Evolutionary conservation across 1,140 invertebrate species (phyloP).

Genomic region (Drosophila rhopaloa): DNA sequence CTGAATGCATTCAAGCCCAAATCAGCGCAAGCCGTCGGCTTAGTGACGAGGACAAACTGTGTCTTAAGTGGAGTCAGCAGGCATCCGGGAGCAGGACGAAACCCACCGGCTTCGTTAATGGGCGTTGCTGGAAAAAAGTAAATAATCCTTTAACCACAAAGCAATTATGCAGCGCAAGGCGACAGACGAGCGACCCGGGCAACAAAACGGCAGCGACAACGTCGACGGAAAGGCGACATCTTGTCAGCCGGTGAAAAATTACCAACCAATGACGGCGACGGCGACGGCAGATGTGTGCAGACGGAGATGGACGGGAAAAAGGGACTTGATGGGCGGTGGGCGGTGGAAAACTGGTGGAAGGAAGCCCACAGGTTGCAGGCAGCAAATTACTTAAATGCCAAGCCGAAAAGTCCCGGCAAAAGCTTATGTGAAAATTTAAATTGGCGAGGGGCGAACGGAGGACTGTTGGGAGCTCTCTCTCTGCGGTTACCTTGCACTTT

Average conservation of each 20-base stretch:
- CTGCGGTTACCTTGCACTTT: conserved; percentile 29
- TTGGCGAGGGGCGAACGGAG: conserved; percentile 25
- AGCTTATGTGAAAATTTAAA: conserved; percentile 61
- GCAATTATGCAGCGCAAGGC: conserved; percentile 74
- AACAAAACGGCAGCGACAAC: conserved; percentile 8
- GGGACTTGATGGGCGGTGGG: neutral
- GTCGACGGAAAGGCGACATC: conserved; percentile 58
- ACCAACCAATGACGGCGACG: conserved; percentile 42
- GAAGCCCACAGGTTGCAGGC: conserved; percentile 61
- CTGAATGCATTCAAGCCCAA: conserved; percentile 80
- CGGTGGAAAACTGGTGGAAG: conserved; percentile 4
- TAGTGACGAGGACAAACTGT: conserved; percentile 52
- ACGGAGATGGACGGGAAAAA: neutral
- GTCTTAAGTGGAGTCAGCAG: conserved; percentile 74
- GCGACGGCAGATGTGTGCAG: conserved; percentile 9
- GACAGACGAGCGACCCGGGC: conserved; percentile 23
- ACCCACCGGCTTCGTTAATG: neutral
- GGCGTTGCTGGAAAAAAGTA: conserved; percentile 57
- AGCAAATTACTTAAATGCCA: conserved; percentile 71
- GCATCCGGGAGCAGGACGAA: conserved; percentile 27
- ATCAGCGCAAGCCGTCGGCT: conserved; percentile 73
- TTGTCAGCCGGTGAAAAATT: conserved; percentile 77
- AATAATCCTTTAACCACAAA: conserved; percentile 78
- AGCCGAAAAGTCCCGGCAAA: conserved; percentile 52
- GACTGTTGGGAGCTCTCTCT: neutral